Conservation (phyloP, 2,113 vertebrate species). For the Myrmophylax atrothorax region DNA sequence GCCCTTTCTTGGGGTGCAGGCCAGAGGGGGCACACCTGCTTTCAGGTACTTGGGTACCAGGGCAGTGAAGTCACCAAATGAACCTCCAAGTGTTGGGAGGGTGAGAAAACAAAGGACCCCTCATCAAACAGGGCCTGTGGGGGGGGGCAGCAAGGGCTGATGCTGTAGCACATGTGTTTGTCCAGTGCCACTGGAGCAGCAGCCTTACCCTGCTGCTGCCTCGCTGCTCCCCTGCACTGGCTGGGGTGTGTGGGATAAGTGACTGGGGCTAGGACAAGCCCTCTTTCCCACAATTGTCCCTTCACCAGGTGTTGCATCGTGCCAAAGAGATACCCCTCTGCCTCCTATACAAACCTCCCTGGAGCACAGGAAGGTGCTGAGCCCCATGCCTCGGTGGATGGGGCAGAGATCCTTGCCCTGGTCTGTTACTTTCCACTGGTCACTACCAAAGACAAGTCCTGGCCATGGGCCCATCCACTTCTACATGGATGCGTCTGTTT, state of each 20-base stretch:
- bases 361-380: background rate
- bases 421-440: background rate
- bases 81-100: background rate
- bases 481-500: background rate
- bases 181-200: background rate
- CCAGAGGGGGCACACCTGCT: background rate
- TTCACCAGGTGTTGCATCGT: background rate
- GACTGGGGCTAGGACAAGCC: background rate
- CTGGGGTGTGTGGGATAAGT: background rate
- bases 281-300: background rate
- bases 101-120: background rate
- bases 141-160: fast-evolving
- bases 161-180: background rate
- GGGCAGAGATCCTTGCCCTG: background rate
- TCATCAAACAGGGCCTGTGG: background rate
- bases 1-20: background rate
- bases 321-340: background rate
- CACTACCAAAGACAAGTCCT: fast-evolving
- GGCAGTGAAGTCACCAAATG: background rate
- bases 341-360: background rate
- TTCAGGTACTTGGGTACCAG: background rate
- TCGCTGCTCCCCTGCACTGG: background rate
- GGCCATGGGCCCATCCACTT: fast-evolving
- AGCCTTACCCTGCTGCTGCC: background rate
- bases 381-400: fast-evolving